Evolutionary conservation across 2,113 vertebrate genomes (phyloP).

Genomic region (Lamprologus tigripictilis): DNA sequence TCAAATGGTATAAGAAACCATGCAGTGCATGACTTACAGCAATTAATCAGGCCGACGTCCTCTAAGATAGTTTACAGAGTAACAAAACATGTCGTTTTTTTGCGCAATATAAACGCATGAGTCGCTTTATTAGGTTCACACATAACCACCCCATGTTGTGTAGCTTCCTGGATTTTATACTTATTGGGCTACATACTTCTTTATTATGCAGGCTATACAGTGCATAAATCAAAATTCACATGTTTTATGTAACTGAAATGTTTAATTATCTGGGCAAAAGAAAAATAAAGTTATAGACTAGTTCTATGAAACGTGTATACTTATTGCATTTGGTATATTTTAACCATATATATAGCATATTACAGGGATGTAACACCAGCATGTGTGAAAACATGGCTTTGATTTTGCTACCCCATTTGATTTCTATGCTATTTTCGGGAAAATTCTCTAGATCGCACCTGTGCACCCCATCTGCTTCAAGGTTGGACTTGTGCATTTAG

Average conservation of each 20-base stretch:
- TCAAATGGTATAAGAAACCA: neutral
- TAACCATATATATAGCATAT: neutral
- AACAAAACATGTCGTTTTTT: accelerated
- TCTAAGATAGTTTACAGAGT: neutral
- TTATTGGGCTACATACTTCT: neutral
- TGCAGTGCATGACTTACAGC: accelerated
- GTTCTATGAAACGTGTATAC: neutral
- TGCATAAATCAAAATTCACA: neutral
- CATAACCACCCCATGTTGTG: neutral
- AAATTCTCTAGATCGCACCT: neutral
- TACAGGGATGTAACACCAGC: neutral
- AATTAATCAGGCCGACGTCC: neutral
- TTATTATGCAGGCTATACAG: neutral
- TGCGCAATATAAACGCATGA: neutral
- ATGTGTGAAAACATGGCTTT: neutral
- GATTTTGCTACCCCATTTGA: neutral
- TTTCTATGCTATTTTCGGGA: accelerated
- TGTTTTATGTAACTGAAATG: neutral
- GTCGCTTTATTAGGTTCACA: neutral
- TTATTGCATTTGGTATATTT: neutral
- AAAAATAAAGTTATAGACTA: neutral
- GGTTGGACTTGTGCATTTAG: neutral
- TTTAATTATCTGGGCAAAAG: neutral
- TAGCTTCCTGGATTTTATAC: neutral
- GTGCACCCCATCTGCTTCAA: neutral